Conservation (phyloP, 2,113 vertebrate species). For the Tapirus terrestris region DNA sequence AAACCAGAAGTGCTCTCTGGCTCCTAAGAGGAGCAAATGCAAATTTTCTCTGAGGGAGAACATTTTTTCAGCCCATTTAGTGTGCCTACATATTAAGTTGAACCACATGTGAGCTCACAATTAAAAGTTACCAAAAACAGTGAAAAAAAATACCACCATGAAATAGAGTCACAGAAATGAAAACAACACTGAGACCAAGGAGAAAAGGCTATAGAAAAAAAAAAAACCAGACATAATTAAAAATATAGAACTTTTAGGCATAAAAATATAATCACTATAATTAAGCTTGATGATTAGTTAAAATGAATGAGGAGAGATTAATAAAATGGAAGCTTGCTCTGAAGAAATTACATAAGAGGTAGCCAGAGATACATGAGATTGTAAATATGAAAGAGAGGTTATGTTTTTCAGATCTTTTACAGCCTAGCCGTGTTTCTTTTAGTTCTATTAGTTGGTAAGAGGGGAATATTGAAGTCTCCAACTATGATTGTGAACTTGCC, state of each 20-base stretch:
- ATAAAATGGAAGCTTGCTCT: neutral
- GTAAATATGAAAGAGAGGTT: too few species aligned
- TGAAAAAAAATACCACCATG: neutral
- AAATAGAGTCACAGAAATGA: neutral
- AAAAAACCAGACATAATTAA: neutral
- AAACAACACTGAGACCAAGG: neutral
- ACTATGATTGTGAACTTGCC: too few species aligned
- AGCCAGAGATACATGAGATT: neutral
- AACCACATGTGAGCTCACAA: neutral
- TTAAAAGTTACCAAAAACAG: neutral
- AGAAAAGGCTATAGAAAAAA: neutral
- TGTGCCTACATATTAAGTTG: neutral
- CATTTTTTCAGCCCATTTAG: neutral
- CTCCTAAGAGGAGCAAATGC: neutral
- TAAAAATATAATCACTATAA: neutral
- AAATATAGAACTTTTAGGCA: neutral
- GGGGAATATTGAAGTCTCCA: neutral
- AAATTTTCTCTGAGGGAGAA: neutral
- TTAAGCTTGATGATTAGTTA: neutral
- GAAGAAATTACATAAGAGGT: neutral
- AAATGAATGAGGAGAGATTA: neutral
- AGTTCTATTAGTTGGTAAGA: too few species aligned
- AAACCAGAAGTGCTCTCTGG: neutral
- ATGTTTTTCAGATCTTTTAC: neutral
- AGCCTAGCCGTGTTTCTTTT: fast-evolving